These are phyloP conservation scores for Coelopa frigida DNA, from an alignment of 1,140 invertebrate species.

Conservation along the genomic window DNA sequence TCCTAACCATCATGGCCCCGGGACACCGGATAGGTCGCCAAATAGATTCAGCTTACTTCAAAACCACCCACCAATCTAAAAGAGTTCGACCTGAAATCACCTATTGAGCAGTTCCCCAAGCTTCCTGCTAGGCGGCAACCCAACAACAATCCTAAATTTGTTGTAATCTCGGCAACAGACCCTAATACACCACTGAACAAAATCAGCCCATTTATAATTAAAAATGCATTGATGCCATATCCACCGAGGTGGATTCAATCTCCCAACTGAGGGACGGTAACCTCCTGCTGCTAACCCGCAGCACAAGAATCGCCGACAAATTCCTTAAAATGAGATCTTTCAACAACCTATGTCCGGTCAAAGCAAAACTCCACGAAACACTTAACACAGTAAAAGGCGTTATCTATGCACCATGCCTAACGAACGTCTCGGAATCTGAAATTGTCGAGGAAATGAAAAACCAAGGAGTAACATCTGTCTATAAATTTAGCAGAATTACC, in stretches of 20 bases:
- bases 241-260: no score
- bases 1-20: no score
- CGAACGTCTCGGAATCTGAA: no score
- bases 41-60: no score
- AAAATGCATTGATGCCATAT: slow-evolving; percentile 3
- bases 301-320: background rate
- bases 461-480: slow-evolving; percentile 3
- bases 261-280: slow-evolving; percentile 6
- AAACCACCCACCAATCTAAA: no score
- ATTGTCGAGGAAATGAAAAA: slow-evolving; percentile 1
- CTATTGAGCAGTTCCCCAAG: no score
- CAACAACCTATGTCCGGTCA: slow-evolving; percentile 4
- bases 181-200: no score
- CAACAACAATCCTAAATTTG: no score
- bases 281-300: slow-evolving; percentile 1
- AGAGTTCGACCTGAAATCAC: no score
- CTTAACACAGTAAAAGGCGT: slow-evolving; percentile 6
- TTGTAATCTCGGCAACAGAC: no score
- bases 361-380: slow-evolving; percentile 6
- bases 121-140: no score
- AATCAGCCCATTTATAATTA: slow-evolving; percentile 5
- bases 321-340: slow-evolving; percentile 7
- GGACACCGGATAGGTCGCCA: no score
- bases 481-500: slow-evolving; percentile 2
- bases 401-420: slow-evolving; percentile 1